phyloP scores from a whole-genome alignment of 2,888 invertebrate species.

The Ormyrus nitidulus region DNA sequence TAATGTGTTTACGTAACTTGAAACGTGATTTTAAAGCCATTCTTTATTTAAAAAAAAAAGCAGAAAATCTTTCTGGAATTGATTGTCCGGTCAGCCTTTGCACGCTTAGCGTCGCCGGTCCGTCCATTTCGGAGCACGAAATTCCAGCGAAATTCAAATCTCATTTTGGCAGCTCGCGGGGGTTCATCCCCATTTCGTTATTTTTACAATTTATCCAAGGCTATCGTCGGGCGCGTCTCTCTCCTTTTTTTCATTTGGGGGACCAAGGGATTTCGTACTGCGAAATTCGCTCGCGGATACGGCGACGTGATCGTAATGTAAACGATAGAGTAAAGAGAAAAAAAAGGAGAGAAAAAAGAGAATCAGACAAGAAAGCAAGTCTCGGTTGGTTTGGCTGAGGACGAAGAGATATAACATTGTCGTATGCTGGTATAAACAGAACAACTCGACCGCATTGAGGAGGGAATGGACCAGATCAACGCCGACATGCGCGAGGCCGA shows the following conservation, averaged over 20 bases:
- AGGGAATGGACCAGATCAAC: conserved; percentile 99
- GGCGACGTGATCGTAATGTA: not conserved
- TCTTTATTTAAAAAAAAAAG: too few species aligned
- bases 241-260: too few species aligned
- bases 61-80: conserved; percentile 7
- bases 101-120: conserved; percentile 27
- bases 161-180: not conserved
- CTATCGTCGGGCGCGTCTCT: not conserved
- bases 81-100: conserved; percentile 39
- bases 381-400: conserved; percentile 35
- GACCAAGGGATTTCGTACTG: conserved; percentile 12
- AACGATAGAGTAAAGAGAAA: not conserved
- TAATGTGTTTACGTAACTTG: not conserved
- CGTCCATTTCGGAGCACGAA: conserved; percentile 30
- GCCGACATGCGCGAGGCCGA: conserved; percentile 99
- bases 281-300: conserved; percentile 23
- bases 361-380: conserved; percentile 39
- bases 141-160: not conserved
- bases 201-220: not conserved
- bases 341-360: not conserved
- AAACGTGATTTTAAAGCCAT: too few species aligned
- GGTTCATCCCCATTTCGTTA: not conserved
- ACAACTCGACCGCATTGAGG: conserved; percentile 99
- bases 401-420: conserved; percentile 46
- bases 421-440: conserved; percentile 79